These are phyloP conservation scores for Ciona savignyi DNA, from an alignment of 23 tunicate species.

Conservation along the genomic window DNA sequence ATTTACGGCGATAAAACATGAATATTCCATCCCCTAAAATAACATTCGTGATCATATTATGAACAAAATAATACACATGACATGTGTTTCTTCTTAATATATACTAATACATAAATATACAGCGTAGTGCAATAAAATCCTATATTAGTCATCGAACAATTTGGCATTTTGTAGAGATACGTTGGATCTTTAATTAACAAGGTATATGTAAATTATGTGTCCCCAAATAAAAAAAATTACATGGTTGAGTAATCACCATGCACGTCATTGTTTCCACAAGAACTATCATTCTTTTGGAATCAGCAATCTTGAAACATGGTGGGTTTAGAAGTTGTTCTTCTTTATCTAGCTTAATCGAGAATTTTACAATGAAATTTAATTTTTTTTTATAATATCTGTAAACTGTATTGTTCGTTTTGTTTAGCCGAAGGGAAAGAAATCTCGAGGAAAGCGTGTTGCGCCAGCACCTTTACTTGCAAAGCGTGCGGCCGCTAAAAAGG, in stretches of 20 bases:
- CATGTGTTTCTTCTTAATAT: no score
- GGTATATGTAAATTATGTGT: no score
- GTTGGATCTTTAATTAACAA: no score
- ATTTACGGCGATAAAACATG: no score
- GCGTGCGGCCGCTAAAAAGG: conserved; percentile 51
- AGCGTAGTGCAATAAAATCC: no score
- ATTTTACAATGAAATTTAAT: background rate
- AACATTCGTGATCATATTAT: no score
- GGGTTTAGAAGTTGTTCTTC: background rate
- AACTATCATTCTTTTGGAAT: background rate
- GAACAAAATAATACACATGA: no score
- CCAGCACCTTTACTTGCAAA: conserved; percentile 85
- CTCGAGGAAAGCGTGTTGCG: conserved; percentile 85
- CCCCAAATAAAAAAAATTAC: background rate
- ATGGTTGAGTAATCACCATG: background rate
- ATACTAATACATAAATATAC: no score
- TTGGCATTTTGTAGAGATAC: no score
- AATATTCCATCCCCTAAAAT: no score
- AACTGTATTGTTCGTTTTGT: background rate
- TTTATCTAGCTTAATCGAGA: background rate
- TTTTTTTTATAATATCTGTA: background rate
- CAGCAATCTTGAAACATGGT: conserved; percentile 1
- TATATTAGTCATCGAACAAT: no score
- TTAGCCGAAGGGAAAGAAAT: conserved; percentile 80
- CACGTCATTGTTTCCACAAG: background rate